Base-by-base conservation (phyloP, 2,113 vertebrate species). In the Cyanoramphus novaezelandiae region DNA sequence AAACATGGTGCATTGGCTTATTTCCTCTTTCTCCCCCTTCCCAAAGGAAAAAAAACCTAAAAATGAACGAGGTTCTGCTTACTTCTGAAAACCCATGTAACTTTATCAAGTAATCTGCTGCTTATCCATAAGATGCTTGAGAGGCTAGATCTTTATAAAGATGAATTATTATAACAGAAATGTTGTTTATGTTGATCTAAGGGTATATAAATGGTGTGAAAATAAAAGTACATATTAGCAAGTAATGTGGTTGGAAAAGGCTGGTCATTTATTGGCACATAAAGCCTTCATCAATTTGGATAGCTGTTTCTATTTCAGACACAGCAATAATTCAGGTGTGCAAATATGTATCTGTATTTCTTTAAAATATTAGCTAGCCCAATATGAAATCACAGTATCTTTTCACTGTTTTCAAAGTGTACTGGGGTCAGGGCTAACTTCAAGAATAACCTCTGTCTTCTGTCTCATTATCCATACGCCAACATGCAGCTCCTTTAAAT, bases 41-140 rank as follows among this genome's bases (percentile, higher is more conserved):
- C 24, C 16, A 28, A 55, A 76, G 31, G 13, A 15, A 64, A 29
- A 29, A n/a, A 17, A 47, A n/a, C 7, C 11, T 65, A 43, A 35
- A 63, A 35, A 14, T 5, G 0, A 39, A 52, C 2, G 1, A 37
- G 3, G 3, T 55, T 75, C 33, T 85, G 13, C 12, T 6, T 50
- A 63, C 47, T 67, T 25, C 35, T 78, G 29, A 55, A 87, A 87
- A 35, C 9, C 33, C 6, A 11, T 59, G 33, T 37, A 62, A 76
- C 35, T 53, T 20, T 16, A 47, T 46, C 5, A 83, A 57, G 16
- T 21, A 35, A 10, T 49, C 55, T 93, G 17, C 8, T 69, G 17
- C 53, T 80, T 81, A 47, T 77, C 50, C 43, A 7, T 29, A 20
- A 83, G 28, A 28, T 23, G 14, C 53, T 37, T 60, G 55, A 83